Evolutionary conservation across 2,113 vertebrate species (phyloP).

Genomic region (Scortum barcoo): DNA sequence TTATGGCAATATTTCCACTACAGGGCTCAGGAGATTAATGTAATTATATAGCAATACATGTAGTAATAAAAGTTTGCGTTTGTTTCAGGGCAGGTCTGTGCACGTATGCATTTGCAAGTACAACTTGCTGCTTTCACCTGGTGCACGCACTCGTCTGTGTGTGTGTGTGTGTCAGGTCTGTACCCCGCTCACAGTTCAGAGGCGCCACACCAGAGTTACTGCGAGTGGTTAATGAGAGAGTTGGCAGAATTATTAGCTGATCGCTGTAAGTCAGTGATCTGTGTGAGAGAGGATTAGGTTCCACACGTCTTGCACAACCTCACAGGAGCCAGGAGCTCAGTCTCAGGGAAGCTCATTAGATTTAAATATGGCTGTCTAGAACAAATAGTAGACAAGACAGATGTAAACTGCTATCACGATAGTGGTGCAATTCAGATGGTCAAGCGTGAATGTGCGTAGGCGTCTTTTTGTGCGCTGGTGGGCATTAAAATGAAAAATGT

Average conservation of each 20-base stretch:
- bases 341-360: constrained; percentile 69
- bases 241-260: constrained; percentile 78
- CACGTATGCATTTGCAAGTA: background rate
- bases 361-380: constrained; percentile 65
- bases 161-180: constrained; percentile 29
- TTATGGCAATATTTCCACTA: background rate
- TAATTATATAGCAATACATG: background rate
- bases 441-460: background rate
- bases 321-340: constrained; percentile 55
- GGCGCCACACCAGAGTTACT: constrained; percentile 61
- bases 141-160: no score
- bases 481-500: constrained; percentile 45
- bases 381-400: constrained; percentile 58
- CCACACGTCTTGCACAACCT: constrained; percentile 61
- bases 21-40: background rate
- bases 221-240: constrained; percentile 74
- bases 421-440: constrained; percentile 29
- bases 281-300: constrained; percentile 74
- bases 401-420: constrained; percentile 32
- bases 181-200: constrained; percentile 39
- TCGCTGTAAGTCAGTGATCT: constrained; percentile 77
- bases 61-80: background rate
- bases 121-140: constrained; percentile 14
- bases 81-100: background rate
- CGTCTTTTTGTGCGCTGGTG: background rate